These are phyloP conservation scores for Cossypha polioptera DNA, from an alignment of 2,797 vertebrate genomes.

Conservation along the genomic window DNA sequence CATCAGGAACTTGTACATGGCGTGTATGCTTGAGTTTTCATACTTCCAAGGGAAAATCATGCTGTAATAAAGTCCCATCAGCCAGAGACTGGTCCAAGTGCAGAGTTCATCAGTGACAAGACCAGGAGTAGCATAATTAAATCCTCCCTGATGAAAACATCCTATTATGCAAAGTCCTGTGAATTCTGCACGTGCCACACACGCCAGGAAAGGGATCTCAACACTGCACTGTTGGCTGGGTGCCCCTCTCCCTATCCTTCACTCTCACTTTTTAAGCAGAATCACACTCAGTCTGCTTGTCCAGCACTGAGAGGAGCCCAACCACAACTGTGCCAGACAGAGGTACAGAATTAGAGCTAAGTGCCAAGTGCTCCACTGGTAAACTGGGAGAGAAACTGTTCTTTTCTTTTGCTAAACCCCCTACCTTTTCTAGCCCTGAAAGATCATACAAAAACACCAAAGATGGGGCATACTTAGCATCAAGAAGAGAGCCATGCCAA, in stretches of 20 bases:
- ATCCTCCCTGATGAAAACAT: background rate
- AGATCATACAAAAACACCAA: background rate
- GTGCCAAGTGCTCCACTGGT: accelerated
- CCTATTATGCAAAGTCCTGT: background rate
- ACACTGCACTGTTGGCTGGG: accelerated
- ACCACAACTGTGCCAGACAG: accelerated
- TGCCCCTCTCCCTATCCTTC: background rate
- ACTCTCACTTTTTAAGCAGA: background rate
- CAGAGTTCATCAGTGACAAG: background rate
- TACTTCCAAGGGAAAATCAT: background rate
- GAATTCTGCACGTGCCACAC: accelerated
- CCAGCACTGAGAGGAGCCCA: background rate
- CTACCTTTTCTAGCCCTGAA: background rate
- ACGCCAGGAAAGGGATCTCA: background rate
- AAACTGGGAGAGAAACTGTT: background rate
- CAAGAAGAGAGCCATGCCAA: background rate
- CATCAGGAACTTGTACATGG: background rate
- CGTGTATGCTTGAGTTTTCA: background rate
- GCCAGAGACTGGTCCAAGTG: background rate
- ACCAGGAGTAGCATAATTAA: background rate
- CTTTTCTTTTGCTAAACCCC: background rate
- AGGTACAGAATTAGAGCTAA: background rate
- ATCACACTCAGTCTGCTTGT: background rate
- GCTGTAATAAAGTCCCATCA: background rate
- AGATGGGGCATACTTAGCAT: background rate